Percentiles rank a stretch among this genome's conserved stretches.
Conservation (phyloP, 37 sponge, comb jelly and placozoan genomes). For the Trichoplax adhaerens region DNA sequence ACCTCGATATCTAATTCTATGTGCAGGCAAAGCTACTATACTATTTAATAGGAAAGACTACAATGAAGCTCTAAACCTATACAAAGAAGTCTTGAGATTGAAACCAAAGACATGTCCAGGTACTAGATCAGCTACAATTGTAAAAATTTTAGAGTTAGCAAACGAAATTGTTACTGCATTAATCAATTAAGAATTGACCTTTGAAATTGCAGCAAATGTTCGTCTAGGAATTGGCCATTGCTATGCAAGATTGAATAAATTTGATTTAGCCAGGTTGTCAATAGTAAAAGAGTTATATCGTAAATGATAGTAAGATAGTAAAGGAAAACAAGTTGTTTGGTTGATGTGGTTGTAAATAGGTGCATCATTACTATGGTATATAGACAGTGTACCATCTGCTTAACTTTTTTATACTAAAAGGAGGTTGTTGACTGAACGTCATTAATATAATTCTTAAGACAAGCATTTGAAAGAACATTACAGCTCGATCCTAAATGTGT, state of each 20-base stretch:
- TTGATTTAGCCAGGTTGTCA: conserved; percentile 47
- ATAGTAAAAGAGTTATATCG: not conserved
- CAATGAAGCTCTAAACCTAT: conserved; percentile 75
- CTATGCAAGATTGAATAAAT: conserved; percentile 67
- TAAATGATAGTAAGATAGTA: not conserved
- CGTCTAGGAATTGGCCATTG: conserved; percentile 89
- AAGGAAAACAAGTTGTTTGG: not conserved
- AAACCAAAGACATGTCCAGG: conserved; percentile 1
- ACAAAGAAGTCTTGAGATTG: conserved; percentile 83
- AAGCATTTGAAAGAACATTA: conserved; percentile 72
- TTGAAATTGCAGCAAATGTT: conserved; percentile 35
- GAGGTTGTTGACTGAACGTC: too few species aligned
- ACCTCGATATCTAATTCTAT: too few species aligned
- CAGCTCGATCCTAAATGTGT: conserved; percentile 66
- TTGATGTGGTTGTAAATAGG: not conserved
- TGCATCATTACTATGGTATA: not conserved
- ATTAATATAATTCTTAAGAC: not conserved
- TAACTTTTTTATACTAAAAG: too few species aligned
- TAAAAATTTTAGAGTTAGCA: too few species aligned
- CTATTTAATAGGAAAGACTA: conserved; percentile 91
- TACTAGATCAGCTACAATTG: too few species aligned
- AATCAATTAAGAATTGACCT: too few species aligned
- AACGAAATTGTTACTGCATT: not conserved
- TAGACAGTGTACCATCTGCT: too few species aligned
- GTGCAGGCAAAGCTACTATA: conserved; percentile 73